A percentile compares a stretch with the other conserved stretches of the same genome.
phyloP scores from a whole-genome alignment of 2,888 invertebrate genomes.

The Fissipunctia ypsillon region DNA sequence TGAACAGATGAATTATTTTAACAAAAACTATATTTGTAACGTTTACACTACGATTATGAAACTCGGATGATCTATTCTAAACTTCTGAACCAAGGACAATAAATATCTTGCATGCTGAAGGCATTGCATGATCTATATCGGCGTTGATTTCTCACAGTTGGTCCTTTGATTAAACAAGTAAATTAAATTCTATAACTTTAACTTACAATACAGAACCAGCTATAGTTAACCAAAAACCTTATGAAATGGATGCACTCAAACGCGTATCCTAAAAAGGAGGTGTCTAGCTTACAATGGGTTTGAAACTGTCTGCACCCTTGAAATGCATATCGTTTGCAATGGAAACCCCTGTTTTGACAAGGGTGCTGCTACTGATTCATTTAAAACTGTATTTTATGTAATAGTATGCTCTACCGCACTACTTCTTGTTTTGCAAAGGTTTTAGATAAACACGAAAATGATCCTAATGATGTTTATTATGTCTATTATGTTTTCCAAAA shows the following conservation, averaged over 20 bases:
- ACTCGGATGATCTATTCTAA: neutral
- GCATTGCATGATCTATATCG: neutral
- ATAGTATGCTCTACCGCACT: slow-evolving; percentile 34
- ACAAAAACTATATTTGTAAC: neutral
- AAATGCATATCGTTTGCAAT: slow-evolving; percentile 63
- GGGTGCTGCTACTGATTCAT: slow-evolving; percentile 71
- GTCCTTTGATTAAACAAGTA: neutral
- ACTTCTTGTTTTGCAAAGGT: neutral
- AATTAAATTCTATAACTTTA: neutral
- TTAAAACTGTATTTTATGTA: slow-evolving; percentile 69
- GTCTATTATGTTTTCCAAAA: slow-evolving; percentile 9
- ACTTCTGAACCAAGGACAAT: neutral
- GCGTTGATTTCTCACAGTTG: neutral
- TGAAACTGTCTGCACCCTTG: slow-evolving; percentile 47
- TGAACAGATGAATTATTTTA: slow-evolving; percentile 17
- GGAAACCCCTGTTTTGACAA: slow-evolving; percentile 67
- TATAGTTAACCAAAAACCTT: slow-evolving; percentile 1
- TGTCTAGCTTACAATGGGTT: slow-evolving; percentile 41
- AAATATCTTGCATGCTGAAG: neutral
- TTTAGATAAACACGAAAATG: slow-evolving; percentile 15
- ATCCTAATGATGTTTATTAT: neutral
- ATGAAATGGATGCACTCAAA: slow-evolving; percentile 28
- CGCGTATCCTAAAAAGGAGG: slow-evolving; percentile 25
- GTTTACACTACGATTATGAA: neutral
- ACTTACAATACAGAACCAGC: neutral